Conservation (phyloP, 2,113 vertebrate genomes). For the Dipodomys ordii region DNA sequence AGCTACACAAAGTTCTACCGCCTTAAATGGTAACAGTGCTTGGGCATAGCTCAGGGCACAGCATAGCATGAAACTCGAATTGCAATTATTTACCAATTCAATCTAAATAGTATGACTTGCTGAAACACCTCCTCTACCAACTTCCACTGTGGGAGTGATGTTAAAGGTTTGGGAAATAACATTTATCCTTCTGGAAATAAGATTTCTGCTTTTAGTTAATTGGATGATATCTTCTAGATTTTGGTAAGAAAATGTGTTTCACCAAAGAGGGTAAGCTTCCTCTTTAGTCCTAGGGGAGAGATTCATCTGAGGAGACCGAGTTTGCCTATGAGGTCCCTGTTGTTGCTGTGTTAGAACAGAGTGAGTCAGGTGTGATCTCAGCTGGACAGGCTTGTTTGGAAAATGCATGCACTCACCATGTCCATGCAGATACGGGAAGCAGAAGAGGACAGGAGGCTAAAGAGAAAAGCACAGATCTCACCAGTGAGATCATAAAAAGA, state of each 20-base stretch:
- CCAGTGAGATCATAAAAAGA: too few relatives aligned
- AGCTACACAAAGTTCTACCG: conserved; percentile 1
- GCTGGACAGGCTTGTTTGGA: neutral
- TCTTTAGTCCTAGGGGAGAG: neutral
- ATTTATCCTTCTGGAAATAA: neutral
- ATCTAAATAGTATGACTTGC: neutral
- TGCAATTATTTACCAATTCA: neutral
- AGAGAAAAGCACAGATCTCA: too few relatives aligned
- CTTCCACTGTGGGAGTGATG: neutral
- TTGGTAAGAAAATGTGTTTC: neutral
- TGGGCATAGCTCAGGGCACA: neutral
- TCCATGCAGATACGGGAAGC: accelerated
- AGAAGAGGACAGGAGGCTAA: neutral
- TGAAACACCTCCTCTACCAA: neutral
- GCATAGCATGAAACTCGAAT: neutral
- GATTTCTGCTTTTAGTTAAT: neutral
- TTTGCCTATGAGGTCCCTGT: neutral
- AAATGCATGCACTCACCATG: accelerated
- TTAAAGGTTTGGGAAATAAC: neutral
- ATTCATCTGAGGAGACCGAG: neutral
- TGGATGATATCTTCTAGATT: neutral
- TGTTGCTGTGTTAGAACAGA: neutral
- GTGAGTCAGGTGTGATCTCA: neutral
- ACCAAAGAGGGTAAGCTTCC: neutral
- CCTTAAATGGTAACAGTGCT: conserved; percentile 52